Percentiles rank a stretch among this genome's conserved stretches.
Evolutionary conservation across 2,113 vertebrate genomes (phyloP).

Genomic region (Loxodonta africana): DNA sequence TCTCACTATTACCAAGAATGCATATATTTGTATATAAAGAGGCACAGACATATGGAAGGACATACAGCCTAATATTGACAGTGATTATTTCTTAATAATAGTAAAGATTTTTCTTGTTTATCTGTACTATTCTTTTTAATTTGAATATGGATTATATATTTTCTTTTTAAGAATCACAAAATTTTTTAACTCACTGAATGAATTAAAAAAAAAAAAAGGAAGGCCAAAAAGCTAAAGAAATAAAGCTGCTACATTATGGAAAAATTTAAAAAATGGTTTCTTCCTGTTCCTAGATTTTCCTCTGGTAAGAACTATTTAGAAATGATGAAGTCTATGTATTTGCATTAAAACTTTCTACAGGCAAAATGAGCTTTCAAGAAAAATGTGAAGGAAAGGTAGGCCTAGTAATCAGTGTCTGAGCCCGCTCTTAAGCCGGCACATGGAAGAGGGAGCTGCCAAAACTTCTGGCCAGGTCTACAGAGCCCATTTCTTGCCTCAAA

Average conservation of each 20-base stretch:
- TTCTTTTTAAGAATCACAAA: background rate
- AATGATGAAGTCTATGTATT: background rate
- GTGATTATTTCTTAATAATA: background rate
- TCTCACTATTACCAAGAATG: background rate
- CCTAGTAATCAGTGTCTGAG: background rate
- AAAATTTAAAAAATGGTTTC: background rate
- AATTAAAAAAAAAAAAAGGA: slow-evolving; percentile 16
- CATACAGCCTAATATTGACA: background rate
- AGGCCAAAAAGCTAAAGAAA: background rate
- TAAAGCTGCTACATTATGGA: background rate
- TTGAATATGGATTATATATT: background rate
- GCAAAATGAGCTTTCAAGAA: slow-evolving; percentile 45
- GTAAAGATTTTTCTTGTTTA: background rate
- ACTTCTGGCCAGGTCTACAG: background rate
- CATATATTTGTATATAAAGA: background rate
- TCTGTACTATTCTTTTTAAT: background rate
- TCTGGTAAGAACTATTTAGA: background rate
- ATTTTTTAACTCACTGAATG: background rate
- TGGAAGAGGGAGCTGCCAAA: background rate
- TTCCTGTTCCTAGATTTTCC: background rate
- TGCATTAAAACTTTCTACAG: background rate
- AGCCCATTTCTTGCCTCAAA: background rate
- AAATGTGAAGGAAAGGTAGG: background rate
- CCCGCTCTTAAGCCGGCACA: too few species aligned
- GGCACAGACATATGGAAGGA: background rate